Base-by-base conservation (phyloP, 2,113 vertebrate genomes). In the Dasyornis broadbenti region DNA sequence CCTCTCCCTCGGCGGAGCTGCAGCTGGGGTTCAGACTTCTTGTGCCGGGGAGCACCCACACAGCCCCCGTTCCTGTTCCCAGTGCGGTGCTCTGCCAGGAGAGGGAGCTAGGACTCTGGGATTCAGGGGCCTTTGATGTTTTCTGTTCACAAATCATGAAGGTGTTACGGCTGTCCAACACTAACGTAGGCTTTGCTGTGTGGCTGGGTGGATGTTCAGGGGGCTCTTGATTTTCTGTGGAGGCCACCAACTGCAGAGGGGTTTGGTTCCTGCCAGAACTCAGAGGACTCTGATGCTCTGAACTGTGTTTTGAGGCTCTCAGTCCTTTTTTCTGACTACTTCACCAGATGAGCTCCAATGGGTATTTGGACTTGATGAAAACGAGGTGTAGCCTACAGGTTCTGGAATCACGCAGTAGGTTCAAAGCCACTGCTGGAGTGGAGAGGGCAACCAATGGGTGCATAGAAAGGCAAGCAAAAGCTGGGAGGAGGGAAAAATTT, bases 61-160 rank as follows among this genome's bases (percentile, higher is more conserved):
- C 39, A 19, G 66, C 71, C 90, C 94, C 95, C 57, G 10, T 0
- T 13, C 21, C 65, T 35, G 1, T 7, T 26, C 70, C 94, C 91
- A 6, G 88, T 37, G 15, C 94, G 1, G 49, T 91, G 95, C 96
- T 97, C 94, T 73, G 90, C 95, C 96, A 95, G 95, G 91, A 97
- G 96, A 92, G 96, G 93, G 97, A 97, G 97, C 95, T 59, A 87
- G 70, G 89, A 28, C 90, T 71, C 95, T 94, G 96, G 81, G 15
- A 94, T 94, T 96, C 91, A 68, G 73, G 49, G 75, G 40, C 83
- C 86, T 94, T 96, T 93, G 94, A 93, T 92, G 91, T 68, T 77
- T 77, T 23, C 63, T 42, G 37, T 0, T 83, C 76, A 7, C 64
- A 27, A 21, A 8, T n/a, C 71, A 13, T 9, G 31, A 17, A 28